A percentile compares a stretch with the other conserved stretches of the same genome.
phyloP scores from a whole-genome alignment of 1,140 invertebrate species.

The Drosophila auraria region DNA sequence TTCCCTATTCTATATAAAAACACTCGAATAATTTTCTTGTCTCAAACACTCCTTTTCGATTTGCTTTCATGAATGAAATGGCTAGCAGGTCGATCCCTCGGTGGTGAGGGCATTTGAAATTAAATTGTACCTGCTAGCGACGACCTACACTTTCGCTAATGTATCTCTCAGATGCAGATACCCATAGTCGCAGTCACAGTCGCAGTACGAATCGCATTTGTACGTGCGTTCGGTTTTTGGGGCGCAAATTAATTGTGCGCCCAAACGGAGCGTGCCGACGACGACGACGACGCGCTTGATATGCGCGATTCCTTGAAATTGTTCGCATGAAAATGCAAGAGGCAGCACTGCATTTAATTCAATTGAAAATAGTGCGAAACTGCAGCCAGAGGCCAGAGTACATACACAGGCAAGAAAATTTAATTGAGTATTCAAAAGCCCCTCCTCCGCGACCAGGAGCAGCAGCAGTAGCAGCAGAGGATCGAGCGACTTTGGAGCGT shows the following conservation, averaged over 20 bases:
- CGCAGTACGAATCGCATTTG: background rate
- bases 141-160: slow-evolving; percentile 81
- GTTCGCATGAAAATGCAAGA: slow-evolving; percentile 81
- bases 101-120: slow-evolving; percentile 59
- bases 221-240: slow-evolving; percentile 76
- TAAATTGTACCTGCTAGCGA: slow-evolving; percentile 75
- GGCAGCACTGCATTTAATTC: slow-evolving; percentile 73
- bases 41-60: background rate
- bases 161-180: slow-evolving; percentile 72
- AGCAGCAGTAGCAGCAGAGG: background rate
- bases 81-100: background rate
- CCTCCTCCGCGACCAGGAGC: slow-evolving; percentile 12
- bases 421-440: slow-evolving; percentile 81
- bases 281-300: slow-evolving; percentile 84
- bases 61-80: background rate
- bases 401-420: slow-evolving; percentile 62
- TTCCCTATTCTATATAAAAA: background rate
- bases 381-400: slow-evolving; percentile 26
- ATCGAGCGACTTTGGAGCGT: slow-evolving; percentile 18
- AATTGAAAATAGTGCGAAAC: slow-evolving; percentile 84
- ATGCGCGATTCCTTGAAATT: slow-evolving; percentile 85
- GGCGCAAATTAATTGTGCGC: slow-evolving; percentile 85
- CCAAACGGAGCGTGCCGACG: slow-evolving; percentile 85
- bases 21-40: too few relatives aligned
- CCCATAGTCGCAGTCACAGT: background rate